Evolutionary conservation across 2,888 invertebrate genomes (phyloP).

Genomic region (Callosobruchus maculatus): DNA sequence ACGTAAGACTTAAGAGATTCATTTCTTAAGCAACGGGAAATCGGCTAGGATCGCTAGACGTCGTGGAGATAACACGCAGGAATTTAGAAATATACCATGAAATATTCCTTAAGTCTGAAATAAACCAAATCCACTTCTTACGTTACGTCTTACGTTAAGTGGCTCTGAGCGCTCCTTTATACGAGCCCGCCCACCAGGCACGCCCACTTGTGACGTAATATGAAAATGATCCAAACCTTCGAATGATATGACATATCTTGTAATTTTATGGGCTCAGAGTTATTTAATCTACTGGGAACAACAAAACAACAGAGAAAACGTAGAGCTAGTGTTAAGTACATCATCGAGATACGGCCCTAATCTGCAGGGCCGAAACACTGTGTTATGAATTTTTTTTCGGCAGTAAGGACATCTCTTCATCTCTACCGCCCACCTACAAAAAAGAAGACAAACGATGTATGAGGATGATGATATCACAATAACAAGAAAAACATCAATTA

Average conservation of each 20-base stretch:
- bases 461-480: not conserved
- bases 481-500: not conserved
- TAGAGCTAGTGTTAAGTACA: not conserved
- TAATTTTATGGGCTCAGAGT: not conserved
- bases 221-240: not conserved
- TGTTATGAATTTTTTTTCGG: conserved; percentile 44
- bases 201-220: no score
- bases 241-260: not conserved
- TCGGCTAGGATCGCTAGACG: no score
- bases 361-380: conserved; percentile 19
- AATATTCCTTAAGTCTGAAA: no score
- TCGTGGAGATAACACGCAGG: no score
- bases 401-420: conserved; percentile 42
- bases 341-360: conserved; percentile 7
- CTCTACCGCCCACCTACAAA: conserved; percentile 18
- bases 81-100: no score
- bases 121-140: no score
- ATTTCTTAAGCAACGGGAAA: no score
- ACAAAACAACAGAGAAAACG: not conserved
- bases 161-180: no score
- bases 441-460: not conserved
- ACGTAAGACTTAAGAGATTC: no score
- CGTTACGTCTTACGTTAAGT: no score
- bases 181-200: no score
- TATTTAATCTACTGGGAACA: not conserved